A percentile compares a stretch with the other conserved stretches of the same genome.
These are phyloP conservation scores for Microcebus jonahi DNA, from an alignment of 2,113 vertebrate species.

Conservation along the genomic window DNA sequence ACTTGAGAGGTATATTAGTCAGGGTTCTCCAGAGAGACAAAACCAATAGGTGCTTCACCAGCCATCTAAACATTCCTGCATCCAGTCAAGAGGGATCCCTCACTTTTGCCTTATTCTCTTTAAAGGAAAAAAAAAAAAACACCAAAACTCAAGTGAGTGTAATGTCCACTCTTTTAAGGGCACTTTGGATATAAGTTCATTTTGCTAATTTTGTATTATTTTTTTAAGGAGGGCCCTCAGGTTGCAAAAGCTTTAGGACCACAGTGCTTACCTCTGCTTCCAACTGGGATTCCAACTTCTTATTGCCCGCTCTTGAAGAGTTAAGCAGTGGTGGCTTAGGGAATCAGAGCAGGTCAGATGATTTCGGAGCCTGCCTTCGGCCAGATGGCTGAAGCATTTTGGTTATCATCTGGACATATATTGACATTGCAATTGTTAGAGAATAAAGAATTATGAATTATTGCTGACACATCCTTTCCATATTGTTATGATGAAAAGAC, in stretches of 20 bases:
- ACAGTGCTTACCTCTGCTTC: neutral
- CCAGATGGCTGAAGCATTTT: neutral
- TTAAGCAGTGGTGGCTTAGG: neutral
- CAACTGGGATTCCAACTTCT: neutral
- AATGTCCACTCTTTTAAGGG: neutral
- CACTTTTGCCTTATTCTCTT: neutral
- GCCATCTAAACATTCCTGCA: neutral
- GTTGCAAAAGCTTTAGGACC: neutral
- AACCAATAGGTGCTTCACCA: neutral
- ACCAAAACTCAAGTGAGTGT: neutral
- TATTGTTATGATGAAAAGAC: neutral
- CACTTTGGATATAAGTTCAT: neutral
- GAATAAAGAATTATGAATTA: neutral
- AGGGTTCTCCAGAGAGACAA: neutral
- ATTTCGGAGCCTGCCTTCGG: neutral
- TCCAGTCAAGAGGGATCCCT: neutral
- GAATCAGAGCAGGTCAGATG: neutral
- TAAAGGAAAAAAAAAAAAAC: neutral
- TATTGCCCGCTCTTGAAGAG: neutral
- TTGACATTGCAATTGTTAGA: neutral
- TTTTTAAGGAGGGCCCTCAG: neutral
- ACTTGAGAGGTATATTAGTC: neutral
- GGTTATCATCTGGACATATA: neutral
- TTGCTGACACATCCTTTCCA: neutral
- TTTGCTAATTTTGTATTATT: neutral